Conservation (phyloP, 2,113 vertebrate genomes). For the Puma concolor region DNA sequence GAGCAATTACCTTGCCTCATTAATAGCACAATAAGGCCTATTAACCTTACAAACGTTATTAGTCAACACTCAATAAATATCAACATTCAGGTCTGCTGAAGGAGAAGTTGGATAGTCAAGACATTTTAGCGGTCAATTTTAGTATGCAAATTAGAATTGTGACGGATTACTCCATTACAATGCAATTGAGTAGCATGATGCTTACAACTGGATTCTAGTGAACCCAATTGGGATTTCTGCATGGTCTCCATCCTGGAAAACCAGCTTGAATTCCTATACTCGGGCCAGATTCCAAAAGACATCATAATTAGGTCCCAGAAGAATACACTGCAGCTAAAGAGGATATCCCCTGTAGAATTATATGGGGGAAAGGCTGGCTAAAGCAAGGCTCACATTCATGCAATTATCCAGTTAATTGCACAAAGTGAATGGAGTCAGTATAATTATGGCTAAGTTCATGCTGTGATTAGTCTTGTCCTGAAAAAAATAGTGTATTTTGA, state of each 20-base stretch:
- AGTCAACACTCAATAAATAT: constrained; percentile 5
- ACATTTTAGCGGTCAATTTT: constrained; percentile 42
- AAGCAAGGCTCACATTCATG: constrained; percentile 37
- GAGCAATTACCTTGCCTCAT: constrained; percentile 39
- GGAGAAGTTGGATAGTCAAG: not conserved
- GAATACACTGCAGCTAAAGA: constrained; percentile 58
- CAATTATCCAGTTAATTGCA: constrained; percentile 64
- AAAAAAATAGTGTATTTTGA: not conserved
- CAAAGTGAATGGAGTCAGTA: constrained; percentile 55
- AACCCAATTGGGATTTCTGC: constrained; percentile 48
- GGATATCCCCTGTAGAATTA: constrained; percentile 60
- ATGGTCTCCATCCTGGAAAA: constrained; percentile 64
- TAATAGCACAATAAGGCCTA: not conserved
- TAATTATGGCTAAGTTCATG: constrained; percentile 62
- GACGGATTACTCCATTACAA: constrained; percentile 16
- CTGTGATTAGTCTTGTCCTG: constrained; percentile 5
- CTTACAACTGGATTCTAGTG: constrained; percentile 59
- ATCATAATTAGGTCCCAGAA: constrained; percentile 75
- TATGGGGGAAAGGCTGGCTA: constrained; percentile 53
- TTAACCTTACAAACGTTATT: not conserved
- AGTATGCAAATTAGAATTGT: constrained; percentile 26
- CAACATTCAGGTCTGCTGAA: not conserved
- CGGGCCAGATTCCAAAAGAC: constrained; percentile 68
- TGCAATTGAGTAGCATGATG: constrained; percentile 35
- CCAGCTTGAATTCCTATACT: constrained; percentile 67